Conservation (phyloP, 1,140 invertebrate species). For the Proctacanthus coquilletti region DNA sequence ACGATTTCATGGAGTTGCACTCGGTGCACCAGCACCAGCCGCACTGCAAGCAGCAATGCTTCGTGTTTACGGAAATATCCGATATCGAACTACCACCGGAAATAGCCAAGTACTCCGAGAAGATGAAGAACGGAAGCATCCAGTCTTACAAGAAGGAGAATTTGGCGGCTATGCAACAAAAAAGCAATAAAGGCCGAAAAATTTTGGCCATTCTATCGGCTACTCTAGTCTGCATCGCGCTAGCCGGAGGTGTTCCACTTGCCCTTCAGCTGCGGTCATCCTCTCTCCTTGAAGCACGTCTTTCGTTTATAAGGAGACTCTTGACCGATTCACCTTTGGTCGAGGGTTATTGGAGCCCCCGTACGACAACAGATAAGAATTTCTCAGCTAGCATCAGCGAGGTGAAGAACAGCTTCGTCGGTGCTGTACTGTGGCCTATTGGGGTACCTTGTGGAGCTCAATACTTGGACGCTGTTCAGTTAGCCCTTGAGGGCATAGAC, state of each 20-base stretch:
- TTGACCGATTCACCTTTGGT: slow-evolving; percentile 38
- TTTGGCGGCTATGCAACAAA: not conserved
- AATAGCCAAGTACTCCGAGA: slow-evolving; percentile 26
- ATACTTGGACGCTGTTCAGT: slow-evolving; percentile 44
- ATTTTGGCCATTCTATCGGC: slow-evolving; percentile 18
- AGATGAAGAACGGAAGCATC: slow-evolving; percentile 22
- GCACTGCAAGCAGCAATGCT: slow-evolving; percentile 29
- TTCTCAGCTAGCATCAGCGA: slow-evolving; percentile 16
- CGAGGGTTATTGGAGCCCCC: slow-evolving; percentile 33
- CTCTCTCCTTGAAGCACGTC: slow-evolving; percentile 37
- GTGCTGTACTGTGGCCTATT: slow-evolving; percentile 46
- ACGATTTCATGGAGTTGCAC: slow-evolving; percentile 26
- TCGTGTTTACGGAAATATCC: slow-evolving; percentile 28
- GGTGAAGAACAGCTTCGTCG: slow-evolving; percentile 22
- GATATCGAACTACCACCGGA: slow-evolving; percentile 28
- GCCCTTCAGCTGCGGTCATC: slow-evolving; percentile 39
- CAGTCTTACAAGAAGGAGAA: slow-evolving; percentile 11
- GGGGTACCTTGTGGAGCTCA: slow-evolving; percentile 43
- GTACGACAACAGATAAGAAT: slow-evolving; percentile 12
- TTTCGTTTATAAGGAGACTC: slow-evolving; percentile 39
- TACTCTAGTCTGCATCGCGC: slow-evolving; percentile 21
- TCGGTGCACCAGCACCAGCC: slow-evolving; percentile 26
- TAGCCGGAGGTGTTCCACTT: slow-evolving; percentile 34
- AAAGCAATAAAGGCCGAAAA: slow-evolving; percentile 15
- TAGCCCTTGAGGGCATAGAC: slow-evolving; percentile 49